Conservation (phyloP, 1,140 invertebrate genomes). For the Hormaphis cornu region DNA sequence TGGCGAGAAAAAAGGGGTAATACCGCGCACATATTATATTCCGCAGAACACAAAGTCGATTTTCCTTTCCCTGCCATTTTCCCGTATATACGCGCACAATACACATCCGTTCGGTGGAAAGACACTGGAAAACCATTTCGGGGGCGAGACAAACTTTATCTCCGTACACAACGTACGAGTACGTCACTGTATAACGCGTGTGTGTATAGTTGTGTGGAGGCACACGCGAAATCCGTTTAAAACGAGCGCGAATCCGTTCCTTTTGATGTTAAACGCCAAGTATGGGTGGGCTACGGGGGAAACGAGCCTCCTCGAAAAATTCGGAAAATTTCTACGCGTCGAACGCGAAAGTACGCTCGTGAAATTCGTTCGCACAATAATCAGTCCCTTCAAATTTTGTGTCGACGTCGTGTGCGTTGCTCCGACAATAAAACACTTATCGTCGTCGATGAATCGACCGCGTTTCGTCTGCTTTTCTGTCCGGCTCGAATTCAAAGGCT, state of each 20-base stretch:
- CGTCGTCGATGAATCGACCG: too few species aligned
- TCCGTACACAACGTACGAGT: too few species aligned
- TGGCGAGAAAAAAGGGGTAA: constrained; percentile 15
- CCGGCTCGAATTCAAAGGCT: too few species aligned
- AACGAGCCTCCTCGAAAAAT: not conserved
- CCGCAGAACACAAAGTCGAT: constrained; percentile 24
- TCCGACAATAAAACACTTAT: too few species aligned
- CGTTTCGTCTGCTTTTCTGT: too few species aligned
- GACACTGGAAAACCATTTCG: constrained; percentile 22
- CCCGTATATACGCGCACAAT: not conserved
- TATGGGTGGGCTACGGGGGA: too few species aligned
- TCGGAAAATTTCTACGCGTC: too few species aligned
- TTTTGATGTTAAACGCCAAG: not conserved
- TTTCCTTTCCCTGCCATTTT: not conserved
- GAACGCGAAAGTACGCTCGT: too few species aligned
- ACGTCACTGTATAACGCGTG: too few species aligned
- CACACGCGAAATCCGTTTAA: constrained; percentile 19
- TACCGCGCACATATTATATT: constrained; percentile 6
- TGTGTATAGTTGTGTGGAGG: not conserved
- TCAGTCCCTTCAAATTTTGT: too few species aligned
- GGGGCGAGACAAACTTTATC: constrained; percentile 11
- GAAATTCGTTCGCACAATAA: too few species aligned
- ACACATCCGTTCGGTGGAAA: constrained; percentile 6
- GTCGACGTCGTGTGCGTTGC: too few species aligned
- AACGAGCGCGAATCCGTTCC: constrained; percentile 7